A percentile compares a stretch with the other conserved stretches of the same genome.
phyloP scores from a whole-genome alignment of 2,888 invertebrate genomes.

The Amphimallon solstitiale region DNA sequence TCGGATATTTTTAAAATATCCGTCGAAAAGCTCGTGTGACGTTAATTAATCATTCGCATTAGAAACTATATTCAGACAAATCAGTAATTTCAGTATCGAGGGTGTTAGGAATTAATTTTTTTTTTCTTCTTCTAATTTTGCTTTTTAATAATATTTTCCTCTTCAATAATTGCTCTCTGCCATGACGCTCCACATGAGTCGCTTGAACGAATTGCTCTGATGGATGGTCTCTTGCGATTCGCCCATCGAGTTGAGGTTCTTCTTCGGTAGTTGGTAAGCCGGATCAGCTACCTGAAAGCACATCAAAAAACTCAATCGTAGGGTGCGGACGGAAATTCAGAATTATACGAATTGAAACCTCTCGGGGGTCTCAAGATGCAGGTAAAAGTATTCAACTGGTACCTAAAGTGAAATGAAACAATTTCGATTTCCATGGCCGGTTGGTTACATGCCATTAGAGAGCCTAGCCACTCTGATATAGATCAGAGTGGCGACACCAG shows the following conservation, averaged over 20 bases:
- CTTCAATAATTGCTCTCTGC: conserved; percentile 72
- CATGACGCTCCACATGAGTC: conserved; percentile 90
- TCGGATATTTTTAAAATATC: conserved; percentile 58
- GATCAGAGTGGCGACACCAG: no score
- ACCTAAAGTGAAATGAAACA: no score
- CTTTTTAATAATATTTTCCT: conserved; percentile 17
- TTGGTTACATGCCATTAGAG: no score
- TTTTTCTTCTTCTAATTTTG: conserved; percentile 20
- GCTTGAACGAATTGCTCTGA: conserved; percentile 91
- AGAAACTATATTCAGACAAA: no score
- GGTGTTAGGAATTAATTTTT: conserved; percentile 7
- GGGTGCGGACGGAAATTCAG: no score
- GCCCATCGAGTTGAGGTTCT: conserved; percentile 71
- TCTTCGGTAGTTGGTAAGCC: conserved; percentile 47
- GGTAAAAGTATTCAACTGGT: no score
- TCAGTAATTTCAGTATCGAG: no score
- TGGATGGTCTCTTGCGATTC: conserved; percentile 84
- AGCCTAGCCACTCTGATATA: no score
- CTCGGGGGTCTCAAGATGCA: no score
- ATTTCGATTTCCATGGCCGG: no score
- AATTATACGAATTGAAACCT: no score
- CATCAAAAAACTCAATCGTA: conserved; percentile 28
- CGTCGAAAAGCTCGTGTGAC: conserved; percentile 51
- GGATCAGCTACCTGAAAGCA: conserved; percentile 57
- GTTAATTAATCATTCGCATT: conserved; percentile 32